Base-by-base conservation (phyloP, 2,888 invertebrate genomes). In the Cynaeus angustus region DNA sequence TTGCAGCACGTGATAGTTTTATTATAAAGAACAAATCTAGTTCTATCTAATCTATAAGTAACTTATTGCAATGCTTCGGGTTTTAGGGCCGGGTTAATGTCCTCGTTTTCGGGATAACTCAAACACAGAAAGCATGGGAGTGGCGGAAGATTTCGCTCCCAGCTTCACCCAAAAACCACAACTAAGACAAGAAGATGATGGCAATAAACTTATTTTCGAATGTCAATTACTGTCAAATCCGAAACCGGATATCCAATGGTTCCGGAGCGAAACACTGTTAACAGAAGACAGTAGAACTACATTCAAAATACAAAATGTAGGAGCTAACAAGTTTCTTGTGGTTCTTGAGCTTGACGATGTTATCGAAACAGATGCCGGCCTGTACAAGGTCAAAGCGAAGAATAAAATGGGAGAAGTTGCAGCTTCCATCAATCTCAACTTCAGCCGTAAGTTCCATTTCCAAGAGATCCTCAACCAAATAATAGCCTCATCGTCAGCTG, bases 151-250 rank as follows among this genome's bases (percentile, higher is more conserved):
- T 88, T 94, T 96, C 89, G 97, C 98, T 88, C 98, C 98, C 86
- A 97, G 97, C 91, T 98, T 98, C 90, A 96, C 96, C 79, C 96
- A 97, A 89, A 98, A 98, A 92, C 98, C 98, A 77, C 95, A 96
- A 86, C 91, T 98, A 81, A 91, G 97, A 78, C 97, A 98, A 86
- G 98, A 98, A 85, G 97, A 97, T 85, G 97, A 97, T 85, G 97
- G 97, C 81, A 97, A 97, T 88, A 92, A 95, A 83, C 91, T 97
- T 83, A 91, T 97, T 81, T 97, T 97, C 88, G 97, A 97, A 86
- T 97, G 97, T 86, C 94, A 96, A 86, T 89, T 97, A 81, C 86
- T 94, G 81, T 93, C 94, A 78, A 89, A 92, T 72, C 97, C 97
- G 43, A 94, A 94, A 85, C 96, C 97, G 59, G 95, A 95, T 78